phyloP scores from a whole-genome alignment of 2,113 vertebrate genomes.

The Daboia siamensis region DNA sequence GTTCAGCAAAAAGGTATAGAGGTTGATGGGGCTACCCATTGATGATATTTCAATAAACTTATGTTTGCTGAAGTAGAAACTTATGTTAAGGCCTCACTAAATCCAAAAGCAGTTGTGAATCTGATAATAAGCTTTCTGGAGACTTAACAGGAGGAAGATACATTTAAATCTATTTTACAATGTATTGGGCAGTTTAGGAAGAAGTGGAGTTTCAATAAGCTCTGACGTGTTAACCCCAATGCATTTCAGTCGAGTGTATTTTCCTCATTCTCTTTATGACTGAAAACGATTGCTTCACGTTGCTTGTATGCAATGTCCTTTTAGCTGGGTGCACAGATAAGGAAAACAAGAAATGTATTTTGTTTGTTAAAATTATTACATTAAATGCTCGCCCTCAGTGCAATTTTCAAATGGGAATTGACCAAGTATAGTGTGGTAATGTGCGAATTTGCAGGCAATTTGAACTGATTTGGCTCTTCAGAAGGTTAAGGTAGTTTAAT shows the following conservation, averaged over 20 bases:
- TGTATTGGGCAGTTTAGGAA: conserved; percentile 8
- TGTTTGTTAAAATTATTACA: conserved; percentile 63
- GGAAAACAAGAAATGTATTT: conserved; percentile 57
- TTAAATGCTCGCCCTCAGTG: conserved; percentile 46
- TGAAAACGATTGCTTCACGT: conserved; percentile 59
- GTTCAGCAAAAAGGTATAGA: neutral
- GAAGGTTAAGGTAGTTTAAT: conserved; percentile 76
- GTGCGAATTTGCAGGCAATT: conserved; percentile 75
- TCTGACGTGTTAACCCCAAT: conserved; percentile 22
- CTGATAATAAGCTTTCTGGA: neutral
- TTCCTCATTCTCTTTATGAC: conserved; percentile 49
- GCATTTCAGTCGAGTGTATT: conserved; percentile 25
- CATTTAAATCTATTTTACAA: conserved; percentile 7
- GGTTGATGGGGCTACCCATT: neutral
- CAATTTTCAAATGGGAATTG: conserved; percentile 68
- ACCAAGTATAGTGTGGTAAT: conserved; percentile 62
- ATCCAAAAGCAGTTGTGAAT: neutral
- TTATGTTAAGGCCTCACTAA: neutral
- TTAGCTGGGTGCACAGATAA: conserved; percentile 26
- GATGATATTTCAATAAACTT: neutral
- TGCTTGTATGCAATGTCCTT: conserved; percentile 49
- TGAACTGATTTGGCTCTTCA: conserved; percentile 68
- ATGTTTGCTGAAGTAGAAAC: too few relatives aligned
- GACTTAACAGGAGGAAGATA: neutral
- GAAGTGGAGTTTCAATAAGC: neutral